Evolutionary conservation across 2,888 invertebrate species (phyloP), one percentile per base, ranked within the genome.

Genomic region (Lucinisca nassula): DNA sequence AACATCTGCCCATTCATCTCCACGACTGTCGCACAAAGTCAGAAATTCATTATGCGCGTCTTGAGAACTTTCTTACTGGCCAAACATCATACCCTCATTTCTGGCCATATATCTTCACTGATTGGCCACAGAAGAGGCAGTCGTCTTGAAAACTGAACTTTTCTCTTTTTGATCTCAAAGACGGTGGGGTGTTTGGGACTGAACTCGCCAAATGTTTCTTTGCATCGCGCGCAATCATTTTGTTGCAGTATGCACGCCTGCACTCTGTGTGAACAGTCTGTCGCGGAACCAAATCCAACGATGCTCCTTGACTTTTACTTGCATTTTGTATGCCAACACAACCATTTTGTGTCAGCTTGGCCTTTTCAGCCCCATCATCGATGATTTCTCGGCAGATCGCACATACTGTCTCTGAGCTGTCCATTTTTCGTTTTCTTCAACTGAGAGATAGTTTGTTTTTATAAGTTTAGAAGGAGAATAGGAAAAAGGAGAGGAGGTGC

Each of bases 11-110:
- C 35, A 67, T 67, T 67, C 67, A 35, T 67, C 67, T 4, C 67
- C 35, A 10, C 80, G 49, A 38, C 37, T 35, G 14, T 67, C 45
- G n/a, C 82, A 82, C 35, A 76, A n/a, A 40, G 61, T n/a, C 30
- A 75, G 12, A 30, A 82, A 67, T 67, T 30, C 38, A 27, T 67
- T 74, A 3, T 75, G 61, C 21, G 61, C 75, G 21, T 75, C 49
- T 14, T 61, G 17, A 21, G 82, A n/a, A n/a, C n/a, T n/a, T 82
- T 75, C 82, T 35, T 21, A 81, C 80, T 10, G 80, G 75, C 61
- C 38, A 82, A 61, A 82, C 82, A 45, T 82, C 74, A 61, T 75
- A 75, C 10, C 79, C 73, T 1, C 79, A 51, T 30, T 79, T 79
- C 32, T 72, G 70, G 40, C 61, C 74, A 49, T 73, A 12, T 3